Percentiles rank a stretch among this genome's conserved stretches.
These are phyloP conservation scores for Mastigias papua DNA, from an alignment of 30 jellyfish, hydroid and myxozoan genomes.

Conservation along the genomic window DNA sequence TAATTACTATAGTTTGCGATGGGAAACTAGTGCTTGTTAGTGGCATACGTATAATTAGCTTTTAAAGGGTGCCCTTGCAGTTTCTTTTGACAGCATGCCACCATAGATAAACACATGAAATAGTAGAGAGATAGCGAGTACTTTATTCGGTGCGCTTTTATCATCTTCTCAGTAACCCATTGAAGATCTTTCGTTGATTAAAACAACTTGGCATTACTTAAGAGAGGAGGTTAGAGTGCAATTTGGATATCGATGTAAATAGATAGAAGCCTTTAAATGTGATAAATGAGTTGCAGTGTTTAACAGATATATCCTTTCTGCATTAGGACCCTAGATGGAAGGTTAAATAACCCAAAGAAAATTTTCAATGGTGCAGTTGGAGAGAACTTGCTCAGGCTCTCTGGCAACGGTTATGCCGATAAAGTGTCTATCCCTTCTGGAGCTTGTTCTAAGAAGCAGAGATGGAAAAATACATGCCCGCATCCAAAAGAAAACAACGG, in stretches of 20 bases:
- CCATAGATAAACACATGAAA: no score
- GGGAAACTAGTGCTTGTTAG: no score
- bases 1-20: no score
- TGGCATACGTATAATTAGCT: no score
- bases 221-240: no score
- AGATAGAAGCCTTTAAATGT: background rate
- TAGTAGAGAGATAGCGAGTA: no score
- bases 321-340: slow-evolving; percentile 82
- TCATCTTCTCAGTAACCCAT: background rate
- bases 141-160: background rate
- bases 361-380: slow-evolving; percentile 79
- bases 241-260: no score
- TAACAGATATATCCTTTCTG: background rate
- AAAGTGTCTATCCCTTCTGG: slow-evolving; percentile 78
- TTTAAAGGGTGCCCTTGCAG: no score
- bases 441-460: slow-evolving; percentile 71
- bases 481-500: slow-evolving; percentile 77
- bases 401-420: slow-evolving; percentile 77
- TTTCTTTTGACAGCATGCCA: no score
- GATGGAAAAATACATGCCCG: slow-evolving; percentile 63
- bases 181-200: background rate
- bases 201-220: no score
- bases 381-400: slow-evolving; percentile 49
- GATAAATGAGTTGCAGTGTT: background rate
- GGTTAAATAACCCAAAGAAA: slow-evolving; percentile 63